Percentiles rank a stretch among this genome's conserved stretches.
These are phyloP conservation scores for Scleropages formosus DNA, from an alignment of 2,797 vertebrate genomes.

Conservation along the genomic window DNA sequence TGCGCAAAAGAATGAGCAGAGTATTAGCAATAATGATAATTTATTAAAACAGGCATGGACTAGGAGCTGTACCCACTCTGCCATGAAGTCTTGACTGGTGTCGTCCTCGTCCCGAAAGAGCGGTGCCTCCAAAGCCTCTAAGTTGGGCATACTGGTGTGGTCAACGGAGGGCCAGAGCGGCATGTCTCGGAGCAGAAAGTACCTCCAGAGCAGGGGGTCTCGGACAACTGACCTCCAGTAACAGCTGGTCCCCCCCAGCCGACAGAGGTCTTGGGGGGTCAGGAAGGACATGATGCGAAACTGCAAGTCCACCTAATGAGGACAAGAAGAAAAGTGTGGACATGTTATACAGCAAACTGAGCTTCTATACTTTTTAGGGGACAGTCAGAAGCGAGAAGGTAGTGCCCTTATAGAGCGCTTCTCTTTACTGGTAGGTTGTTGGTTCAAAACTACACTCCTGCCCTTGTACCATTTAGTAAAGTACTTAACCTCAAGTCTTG, in stretches of 20 bases:
- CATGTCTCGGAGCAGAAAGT: conserved; percentile 82
- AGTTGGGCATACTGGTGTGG: conserved; percentile 78
- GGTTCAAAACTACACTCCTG: no score
- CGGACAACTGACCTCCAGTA: conserved; percentile 82
- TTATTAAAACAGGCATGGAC: no score
- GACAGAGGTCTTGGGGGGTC: conserved; percentile 80
- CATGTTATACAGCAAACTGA: no score
- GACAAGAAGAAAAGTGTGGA: not conserved
- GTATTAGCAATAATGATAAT: no score
- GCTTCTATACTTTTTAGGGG: no score
- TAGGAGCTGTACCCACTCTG: conserved; percentile 69
- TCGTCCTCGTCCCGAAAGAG: conserved; percentile 50
- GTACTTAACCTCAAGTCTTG: no score
- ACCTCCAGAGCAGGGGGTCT: conserved; percentile 88
- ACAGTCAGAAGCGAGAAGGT: no score
- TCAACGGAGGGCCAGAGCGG: conserved; percentile 82
- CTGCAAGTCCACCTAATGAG: conserved; percentile 77
- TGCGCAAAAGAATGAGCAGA: not conserved
- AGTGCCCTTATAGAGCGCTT: no score
- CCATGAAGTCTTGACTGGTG: conserved; percentile 77
- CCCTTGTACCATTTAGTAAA: no score
- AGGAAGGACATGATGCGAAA: conserved; percentile 84
- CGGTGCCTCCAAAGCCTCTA: conserved; percentile 67
- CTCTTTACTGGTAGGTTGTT: no score
- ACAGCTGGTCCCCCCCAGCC: conserved; percentile 75